These are phyloP conservation scores for Diacarnus erythraeanus DNA, from an alignment of 37 sponge, comb jelly and placozoan species.

Conservation along the genomic window DNA sequence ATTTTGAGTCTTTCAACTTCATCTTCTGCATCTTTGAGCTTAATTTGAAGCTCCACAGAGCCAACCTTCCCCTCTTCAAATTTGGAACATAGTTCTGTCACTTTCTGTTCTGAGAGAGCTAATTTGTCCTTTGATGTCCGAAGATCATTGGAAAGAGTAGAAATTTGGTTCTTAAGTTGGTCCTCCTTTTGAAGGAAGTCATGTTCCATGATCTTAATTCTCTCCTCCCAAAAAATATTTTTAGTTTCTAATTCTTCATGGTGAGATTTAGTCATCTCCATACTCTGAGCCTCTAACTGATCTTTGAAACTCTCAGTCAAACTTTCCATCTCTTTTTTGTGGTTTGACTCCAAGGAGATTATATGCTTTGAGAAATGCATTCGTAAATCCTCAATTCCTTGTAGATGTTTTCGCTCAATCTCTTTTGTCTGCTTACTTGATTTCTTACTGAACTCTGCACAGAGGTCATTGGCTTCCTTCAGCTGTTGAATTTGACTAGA, in stretches of 20 bases:
- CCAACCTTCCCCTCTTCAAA: conserved; percentile 27
- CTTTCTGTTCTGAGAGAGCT: conserved; percentile 52
- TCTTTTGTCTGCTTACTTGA: conserved; percentile 20
- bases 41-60: conserved; percentile 1
- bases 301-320: conserved; percentile 9
- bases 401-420: conserved; percentile 12
- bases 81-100: conserved; percentile 24
- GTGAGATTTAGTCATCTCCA: conserved; percentile 1
- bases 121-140: conserved; percentile 53
- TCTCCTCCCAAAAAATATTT: conserved; percentile 28
- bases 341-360: neutral
- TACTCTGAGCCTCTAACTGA: conserved; percentile 18
- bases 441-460: neutral
- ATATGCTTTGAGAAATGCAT: neutral
- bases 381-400: conserved; percentile 17
- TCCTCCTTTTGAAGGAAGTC: conserved; percentile 25
- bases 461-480: conserved; percentile 21
- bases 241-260: neutral
- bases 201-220: neutral
- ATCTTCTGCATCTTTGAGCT: conserved; percentile 15
- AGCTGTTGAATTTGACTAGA: conserved; percentile 16
- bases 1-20: conserved; percentile 17
- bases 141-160: conserved; percentile 47
- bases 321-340: conserved; percentile 1
- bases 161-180: conserved; percentile 39